These are phyloP conservation scores for Sebastes oblongus DNA, from an alignment of 2,797 vertebrate species.

Conservation along the genomic window DNA sequence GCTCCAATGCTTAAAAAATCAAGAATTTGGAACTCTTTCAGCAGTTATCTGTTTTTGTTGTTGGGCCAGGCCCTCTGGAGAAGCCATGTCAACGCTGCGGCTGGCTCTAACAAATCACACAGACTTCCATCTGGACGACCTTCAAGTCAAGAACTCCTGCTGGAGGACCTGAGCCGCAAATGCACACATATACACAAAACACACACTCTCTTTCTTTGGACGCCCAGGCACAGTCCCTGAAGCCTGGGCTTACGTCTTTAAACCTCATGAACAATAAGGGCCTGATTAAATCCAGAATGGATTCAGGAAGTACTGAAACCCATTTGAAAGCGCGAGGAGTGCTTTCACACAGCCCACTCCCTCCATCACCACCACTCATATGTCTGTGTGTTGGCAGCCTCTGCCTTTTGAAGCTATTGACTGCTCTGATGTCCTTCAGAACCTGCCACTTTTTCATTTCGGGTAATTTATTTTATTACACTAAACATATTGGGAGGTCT, in stretches of 20 bases:
- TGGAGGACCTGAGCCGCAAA: constrained; percentile 18
- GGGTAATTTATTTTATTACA: constrained; percentile 27
- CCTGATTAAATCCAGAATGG: constrained; percentile 53
- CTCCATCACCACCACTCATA: constrained; percentile 24
- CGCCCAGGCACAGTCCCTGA: constrained; percentile 17
- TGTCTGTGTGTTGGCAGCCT: constrained; percentile 41
- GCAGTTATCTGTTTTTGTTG: constrained; percentile 53
- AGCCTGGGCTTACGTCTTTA: constrained; percentile 42
- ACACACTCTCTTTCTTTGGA: constrained; percentile 21
- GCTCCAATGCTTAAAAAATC: constrained; percentile 2
- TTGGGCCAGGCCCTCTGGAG: constrained; percentile 29
- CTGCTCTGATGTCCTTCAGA: constrained; percentile 47
- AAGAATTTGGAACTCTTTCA: constrained; percentile 18
- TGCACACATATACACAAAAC: neutral
- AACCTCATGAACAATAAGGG: constrained; percentile 40
- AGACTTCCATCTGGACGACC: constrained; percentile 52
- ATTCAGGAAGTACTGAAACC: constrained; percentile 49
- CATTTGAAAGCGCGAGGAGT: constrained; percentile 40
- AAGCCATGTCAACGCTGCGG: constrained; percentile 37
- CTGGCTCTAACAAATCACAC: constrained; percentile 33
- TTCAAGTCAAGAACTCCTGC: constrained; percentile 39
- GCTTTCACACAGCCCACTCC: constrained; percentile 48
- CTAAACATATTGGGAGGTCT: constrained; percentile 31
- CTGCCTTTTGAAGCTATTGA: constrained; percentile 44
- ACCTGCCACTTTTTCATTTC: constrained; percentile 40